Conservation (phyloP, 2,113 vertebrate species). For the Danionella cerebrum region DNA sequence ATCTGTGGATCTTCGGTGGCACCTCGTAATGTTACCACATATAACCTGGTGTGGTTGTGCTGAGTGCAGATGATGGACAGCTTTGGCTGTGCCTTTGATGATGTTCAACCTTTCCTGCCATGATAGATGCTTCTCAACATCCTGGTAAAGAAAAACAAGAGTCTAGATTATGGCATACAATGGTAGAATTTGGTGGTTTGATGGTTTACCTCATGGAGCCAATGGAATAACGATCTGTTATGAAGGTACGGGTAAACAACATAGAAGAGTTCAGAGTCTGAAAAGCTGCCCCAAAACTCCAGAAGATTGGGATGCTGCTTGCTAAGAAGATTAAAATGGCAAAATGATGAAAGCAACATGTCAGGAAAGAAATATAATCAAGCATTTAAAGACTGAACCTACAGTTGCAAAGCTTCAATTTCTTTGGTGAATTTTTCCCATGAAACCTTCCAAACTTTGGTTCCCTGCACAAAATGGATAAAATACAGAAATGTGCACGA, state of each 20-base stretch:
- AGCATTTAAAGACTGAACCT: slow-evolving; percentile 32
- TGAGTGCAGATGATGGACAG: slow-evolving; percentile 56
- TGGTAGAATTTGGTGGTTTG: not conserved
- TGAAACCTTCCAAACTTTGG: slow-evolving; percentile 49
- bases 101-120: slow-evolving; percentile 56
- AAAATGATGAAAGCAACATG: not conserved
- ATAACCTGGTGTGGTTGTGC: slow-evolving; percentile 44
- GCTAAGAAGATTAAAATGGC: slow-evolving; percentile 26
- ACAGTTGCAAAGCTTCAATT: slow-evolving; percentile 65
- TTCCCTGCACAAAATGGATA: slow-evolving; percentile 32
- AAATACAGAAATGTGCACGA: not conserved
- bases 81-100: slow-evolving; percentile 52
- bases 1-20: not conserved
- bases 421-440: slow-evolving; percentile 68
- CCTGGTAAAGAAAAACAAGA: slow-evolving; percentile 33
- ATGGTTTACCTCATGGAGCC: slow-evolving; percentile 56
- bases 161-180: not conserved
- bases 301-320: slow-evolving; percentile 63
- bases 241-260: slow-evolving; percentile 63
- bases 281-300: slow-evolving; percentile 57
- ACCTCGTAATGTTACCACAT: slow-evolving; percentile 65
- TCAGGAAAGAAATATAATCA: not conserved
- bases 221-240: slow-evolving; percentile 62
- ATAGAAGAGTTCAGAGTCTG: slow-evolving; percentile 52
- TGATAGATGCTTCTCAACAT: slow-evolving; percentile 35